These are phyloP conservation scores for Cyanoliseus patagonus DNA, from an alignment of 2,113 vertebrate genomes.

Conservation along the genomic window DNA sequence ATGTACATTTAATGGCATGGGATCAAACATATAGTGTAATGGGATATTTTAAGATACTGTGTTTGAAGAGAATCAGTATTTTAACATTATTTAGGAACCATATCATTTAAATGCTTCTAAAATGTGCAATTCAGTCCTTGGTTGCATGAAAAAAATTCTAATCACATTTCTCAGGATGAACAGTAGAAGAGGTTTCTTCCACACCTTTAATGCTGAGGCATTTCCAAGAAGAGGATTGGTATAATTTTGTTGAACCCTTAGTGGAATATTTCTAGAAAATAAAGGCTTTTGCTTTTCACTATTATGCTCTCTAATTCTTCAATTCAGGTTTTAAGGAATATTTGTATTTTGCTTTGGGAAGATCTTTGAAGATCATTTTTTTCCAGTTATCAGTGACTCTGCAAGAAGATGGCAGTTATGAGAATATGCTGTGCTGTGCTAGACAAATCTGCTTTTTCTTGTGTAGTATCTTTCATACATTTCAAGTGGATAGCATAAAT, in stretches of 20 bases:
- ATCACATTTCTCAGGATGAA: not conserved
- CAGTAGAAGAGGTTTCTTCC: not conserved
- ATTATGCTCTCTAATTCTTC: not conserved
- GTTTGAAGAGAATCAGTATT: slow-evolving; percentile 1
- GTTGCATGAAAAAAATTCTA: not conserved
- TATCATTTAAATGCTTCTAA: slow-evolving; percentile 34
- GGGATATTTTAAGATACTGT: slow-evolving; percentile 31
- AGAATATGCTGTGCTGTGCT: not conserved
- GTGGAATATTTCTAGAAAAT: not conserved
- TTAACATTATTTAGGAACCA: slow-evolving; percentile 20
- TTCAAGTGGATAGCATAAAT: not conserved
- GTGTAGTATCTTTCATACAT: not conserved
- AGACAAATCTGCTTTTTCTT: not conserved
- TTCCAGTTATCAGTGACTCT: not conserved
- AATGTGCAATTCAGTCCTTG: slow-evolving; percentile 2
- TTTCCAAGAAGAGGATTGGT: not conserved
- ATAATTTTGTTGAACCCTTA: not conserved
- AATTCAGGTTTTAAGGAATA: not conserved
- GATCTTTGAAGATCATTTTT: not conserved
- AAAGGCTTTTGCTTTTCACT: not conserved
- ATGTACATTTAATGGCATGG: slow-evolving; percentile 10
- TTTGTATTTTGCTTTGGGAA: not conserved
- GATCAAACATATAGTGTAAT: not conserved
- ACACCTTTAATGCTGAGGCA: not conserved
- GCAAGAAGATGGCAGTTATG: not conserved